A percentile compares a stretch with the other conserved stretches of the same genome.
These are phyloP conservation scores for Bufo bufo DNA, from an alignment of 2,113 vertebrate species.

Conservation along the genomic window DNA sequence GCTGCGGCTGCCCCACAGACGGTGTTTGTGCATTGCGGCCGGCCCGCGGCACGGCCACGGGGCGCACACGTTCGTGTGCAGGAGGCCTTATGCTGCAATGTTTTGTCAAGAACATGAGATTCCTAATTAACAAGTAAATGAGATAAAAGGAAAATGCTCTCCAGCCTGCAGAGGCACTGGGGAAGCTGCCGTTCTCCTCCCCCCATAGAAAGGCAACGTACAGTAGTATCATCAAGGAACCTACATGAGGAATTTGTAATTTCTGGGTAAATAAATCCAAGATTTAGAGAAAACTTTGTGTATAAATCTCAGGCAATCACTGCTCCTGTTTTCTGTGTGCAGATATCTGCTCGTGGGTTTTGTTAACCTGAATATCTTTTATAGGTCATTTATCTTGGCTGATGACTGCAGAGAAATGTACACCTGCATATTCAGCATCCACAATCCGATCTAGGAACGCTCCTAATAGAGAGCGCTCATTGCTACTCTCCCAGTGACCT, in stretches of 20 bases:
- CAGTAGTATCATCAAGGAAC: background rate
- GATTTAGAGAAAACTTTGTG: background rate
- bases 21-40: too few species aligned
- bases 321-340: background rate
- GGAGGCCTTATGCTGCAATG: background rate
- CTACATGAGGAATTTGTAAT: background rate
- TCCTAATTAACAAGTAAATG: constrained; percentile 24
- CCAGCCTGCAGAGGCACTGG: background rate
- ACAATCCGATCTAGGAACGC: background rate
- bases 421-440: background rate
- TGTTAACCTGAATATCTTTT: background rate
- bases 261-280: constrained; percentile 1
- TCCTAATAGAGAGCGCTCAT: background rate
- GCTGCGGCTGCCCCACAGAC: too few species aligned
- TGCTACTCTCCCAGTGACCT: background rate
- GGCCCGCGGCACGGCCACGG: too few species aligned
- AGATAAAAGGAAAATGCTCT: constrained; percentile 8
- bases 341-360: background rate
- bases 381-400: background rate
- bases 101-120: background rate
- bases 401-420: background rate
- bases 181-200: background rate
- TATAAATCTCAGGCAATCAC: background rate
- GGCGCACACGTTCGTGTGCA: too few species aligned
- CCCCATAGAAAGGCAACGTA: background rate